Percentiles rank a stretch among this genome's conserved stretches.
phyloP scores from a whole-genome alignment of 2,888 invertebrate genomes.

The Agriotes lineatus region DNA sequence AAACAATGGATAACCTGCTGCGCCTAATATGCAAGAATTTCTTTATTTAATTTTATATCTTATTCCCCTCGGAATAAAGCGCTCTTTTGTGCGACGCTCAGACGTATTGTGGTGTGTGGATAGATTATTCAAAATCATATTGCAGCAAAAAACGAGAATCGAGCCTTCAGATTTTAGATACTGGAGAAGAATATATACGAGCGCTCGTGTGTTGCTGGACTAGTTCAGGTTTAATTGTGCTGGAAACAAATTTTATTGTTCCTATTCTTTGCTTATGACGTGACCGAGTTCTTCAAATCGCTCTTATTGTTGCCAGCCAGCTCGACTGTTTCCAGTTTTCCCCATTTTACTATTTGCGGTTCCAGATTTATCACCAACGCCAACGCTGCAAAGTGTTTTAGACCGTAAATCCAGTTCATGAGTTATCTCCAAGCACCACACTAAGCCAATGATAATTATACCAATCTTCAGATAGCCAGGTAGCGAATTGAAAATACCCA shows the following conservation, averaged over 20 bases:
- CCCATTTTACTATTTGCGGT: too few relatives aligned
- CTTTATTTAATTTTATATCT: conserved; percentile 43
- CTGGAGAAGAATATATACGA: conserved; percentile 16
- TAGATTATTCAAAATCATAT: conserved; percentile 57
- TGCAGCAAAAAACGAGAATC: conserved; percentile 42
- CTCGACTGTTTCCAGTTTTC: too few relatives aligned
- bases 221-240: conserved; percentile 16
- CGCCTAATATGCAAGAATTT: conserved; percentile 57
- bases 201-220: conserved; percentile 4
- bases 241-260: conserved; percentile 10
- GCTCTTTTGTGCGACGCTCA: conserved; percentile 55
- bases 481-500: too few relatives aligned
- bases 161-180: conserved; percentile 32
- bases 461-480: too few relatives aligned
- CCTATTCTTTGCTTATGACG: not conserved
- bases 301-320: too few relatives aligned
- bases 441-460: too few relatives aligned
- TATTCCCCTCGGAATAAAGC: conserved; percentile 52
- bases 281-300: not conserved
- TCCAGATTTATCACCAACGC: too few relatives aligned
- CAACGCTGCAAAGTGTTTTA: too few relatives aligned
- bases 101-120: conserved; percentile 50
- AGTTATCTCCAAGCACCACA: too few relatives aligned
- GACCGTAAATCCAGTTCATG: too few relatives aligned
- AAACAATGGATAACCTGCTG: conserved; percentile 65